Evolutionary conservation across 2,888 invertebrate species (phyloP).

Genomic region (Acronicta aceris): DNA sequence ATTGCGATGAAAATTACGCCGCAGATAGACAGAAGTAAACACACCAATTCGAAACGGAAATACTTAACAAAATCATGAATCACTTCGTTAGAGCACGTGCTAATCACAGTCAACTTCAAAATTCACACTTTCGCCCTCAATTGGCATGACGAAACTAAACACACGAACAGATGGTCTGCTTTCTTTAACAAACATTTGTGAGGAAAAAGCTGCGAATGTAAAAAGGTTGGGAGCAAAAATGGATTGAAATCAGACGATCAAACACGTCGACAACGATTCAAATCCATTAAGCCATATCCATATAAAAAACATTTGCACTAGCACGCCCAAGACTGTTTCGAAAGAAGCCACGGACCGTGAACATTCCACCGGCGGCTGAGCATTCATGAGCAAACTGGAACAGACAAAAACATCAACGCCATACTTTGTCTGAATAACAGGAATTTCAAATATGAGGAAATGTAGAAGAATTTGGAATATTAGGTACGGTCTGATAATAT

Average conservation of each 20-base stretch:
- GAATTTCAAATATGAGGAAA: slow-evolving; percentile 58
- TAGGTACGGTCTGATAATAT: slow-evolving; percentile 22
- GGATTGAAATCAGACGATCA: slow-evolving; percentile 60
- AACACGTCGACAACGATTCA: slow-evolving; percentile 67
- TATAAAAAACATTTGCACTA: slow-evolving; percentile 87
- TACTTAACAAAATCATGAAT: slow-evolving; percentile 20
- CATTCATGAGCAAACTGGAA: slow-evolving; percentile 74
- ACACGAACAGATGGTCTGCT: slow-evolving; percentile 40
- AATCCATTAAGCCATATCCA: slow-evolving; percentile 78
- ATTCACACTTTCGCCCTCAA: slow-evolving; percentile 43
- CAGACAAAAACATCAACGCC: slow-evolving; percentile 80
- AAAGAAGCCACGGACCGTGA: slow-evolving; percentile 86
- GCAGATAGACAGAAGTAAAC: slow-evolving; percentile 19
- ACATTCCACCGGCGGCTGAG: slow-evolving; percentile 84
- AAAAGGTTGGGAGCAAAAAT: slow-evolving; percentile 51
- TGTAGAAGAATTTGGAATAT: slow-evolving; percentile 47
- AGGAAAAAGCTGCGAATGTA: slow-evolving; percentile 34
- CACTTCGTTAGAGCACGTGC: slow-evolving; percentile 21
- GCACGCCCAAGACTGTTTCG: slow-evolving; percentile 85
- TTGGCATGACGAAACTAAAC: slow-evolving; percentile 26
- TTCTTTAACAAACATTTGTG: slow-evolving; percentile 25
- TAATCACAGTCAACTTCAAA: slow-evolving; percentile 31
- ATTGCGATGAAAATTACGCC: slow-evolving; percentile 3
- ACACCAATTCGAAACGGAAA: slow-evolving; percentile 23
- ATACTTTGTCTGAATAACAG: slow-evolving; percentile 72